A percentile compares a stretch with the other conserved stretches of the same genome.
phyloP scores from a whole-genome alignment of 2,888 invertebrate genomes.

The Diachrysia chrysitis region DNA sequence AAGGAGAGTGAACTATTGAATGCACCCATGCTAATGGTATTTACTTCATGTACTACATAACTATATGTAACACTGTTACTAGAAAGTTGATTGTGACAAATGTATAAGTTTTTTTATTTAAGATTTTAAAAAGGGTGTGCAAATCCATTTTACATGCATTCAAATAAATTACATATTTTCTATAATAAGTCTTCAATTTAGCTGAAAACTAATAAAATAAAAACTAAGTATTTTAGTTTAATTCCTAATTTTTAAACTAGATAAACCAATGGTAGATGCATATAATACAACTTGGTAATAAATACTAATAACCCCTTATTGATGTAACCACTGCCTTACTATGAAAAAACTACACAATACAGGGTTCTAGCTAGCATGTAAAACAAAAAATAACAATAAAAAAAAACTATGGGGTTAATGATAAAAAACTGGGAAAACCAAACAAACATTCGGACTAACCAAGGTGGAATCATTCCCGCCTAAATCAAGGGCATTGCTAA shows the following conservation, averaged over 20 bases:
- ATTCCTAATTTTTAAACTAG: neutral
- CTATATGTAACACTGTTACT: slow-evolving; percentile 16
- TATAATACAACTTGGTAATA: neutral
- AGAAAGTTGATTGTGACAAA: slow-evolving; percentile 12
- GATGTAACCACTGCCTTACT: slow-evolving; percentile 5
- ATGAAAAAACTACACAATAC: slow-evolving; percentile 25
- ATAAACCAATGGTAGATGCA: neutral
- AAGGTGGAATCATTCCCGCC: slow-evolving; percentile 74
- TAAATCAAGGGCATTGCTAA: slow-evolving; percentile 82
- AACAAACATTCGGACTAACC: slow-evolving; percentile 77
- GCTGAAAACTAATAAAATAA: neutral
- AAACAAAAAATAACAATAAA: slow-evolving; percentile 11
- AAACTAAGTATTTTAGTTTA: neutral
- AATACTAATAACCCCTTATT: neutral
- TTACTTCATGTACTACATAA: slow-evolving; percentile 42
- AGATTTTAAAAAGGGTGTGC: neutral
- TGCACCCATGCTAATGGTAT: slow-evolving; percentile 49
- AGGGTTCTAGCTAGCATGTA: neutral
- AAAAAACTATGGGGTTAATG: slow-evolving; percentile 15
- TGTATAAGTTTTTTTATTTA: slow-evolving; percentile 1
- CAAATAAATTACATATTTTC: neutral
- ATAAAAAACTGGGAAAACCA: slow-evolving; percentile 38
- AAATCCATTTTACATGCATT: slow-evolving; percentile 1
- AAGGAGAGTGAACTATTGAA: slow-evolving; percentile 35
- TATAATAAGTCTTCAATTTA: neutral